phyloP scores from a whole-genome alignment of 2,888 invertebrate genomes.

The Bursaphelenchus okinawaensis region DNA sequence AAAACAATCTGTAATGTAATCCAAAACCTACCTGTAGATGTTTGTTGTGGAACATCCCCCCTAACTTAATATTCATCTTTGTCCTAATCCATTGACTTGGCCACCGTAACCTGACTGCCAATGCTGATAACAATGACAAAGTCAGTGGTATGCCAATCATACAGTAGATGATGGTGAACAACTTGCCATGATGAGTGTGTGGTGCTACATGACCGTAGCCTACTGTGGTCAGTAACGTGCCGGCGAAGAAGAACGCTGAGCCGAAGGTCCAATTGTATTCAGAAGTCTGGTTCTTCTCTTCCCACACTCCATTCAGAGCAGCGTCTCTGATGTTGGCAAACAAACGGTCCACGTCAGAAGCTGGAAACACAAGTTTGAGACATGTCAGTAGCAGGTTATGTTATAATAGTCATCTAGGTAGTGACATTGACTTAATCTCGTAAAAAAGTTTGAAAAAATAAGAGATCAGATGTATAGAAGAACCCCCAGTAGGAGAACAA shows the following conservation, averaged over 20 bases:
- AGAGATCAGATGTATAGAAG: too few relatives aligned
- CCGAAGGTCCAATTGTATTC: constrained; percentile 85
- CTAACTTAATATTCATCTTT: constrained; percentile 68
- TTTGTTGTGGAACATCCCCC: constrained; percentile 65
- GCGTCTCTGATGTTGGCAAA: constrained; percentile 47
- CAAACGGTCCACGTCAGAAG: constrained; percentile 42
- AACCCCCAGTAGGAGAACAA: too few relatives aligned
- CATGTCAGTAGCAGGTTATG: not conserved
- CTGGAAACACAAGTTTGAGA: constrained; percentile 13
- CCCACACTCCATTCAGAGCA: constrained; percentile 58
- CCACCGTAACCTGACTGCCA: constrained; percentile 71
- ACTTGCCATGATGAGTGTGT: constrained; percentile 75
- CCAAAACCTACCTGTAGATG: constrained; percentile 43
- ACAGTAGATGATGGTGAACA: constrained; percentile 81
- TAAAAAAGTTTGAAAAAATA: too few relatives aligned
- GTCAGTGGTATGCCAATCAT: constrained; percentile 78
- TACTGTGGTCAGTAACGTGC: constrained; percentile 79
- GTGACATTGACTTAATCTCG: too few relatives aligned
- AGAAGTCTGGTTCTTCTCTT: constrained; percentile 72
- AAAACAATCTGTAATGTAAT: not conserved
- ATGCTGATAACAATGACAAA: constrained; percentile 73
- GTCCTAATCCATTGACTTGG: constrained; percentile 71
- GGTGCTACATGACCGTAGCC: constrained; percentile 86
- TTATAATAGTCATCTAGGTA: too few relatives aligned
- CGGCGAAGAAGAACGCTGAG: constrained; percentile 79